These are phyloP conservation scores for Bufotes viridis DNA, from an alignment of 2,797 vertebrate species.

Conservation along the genomic window DNA sequence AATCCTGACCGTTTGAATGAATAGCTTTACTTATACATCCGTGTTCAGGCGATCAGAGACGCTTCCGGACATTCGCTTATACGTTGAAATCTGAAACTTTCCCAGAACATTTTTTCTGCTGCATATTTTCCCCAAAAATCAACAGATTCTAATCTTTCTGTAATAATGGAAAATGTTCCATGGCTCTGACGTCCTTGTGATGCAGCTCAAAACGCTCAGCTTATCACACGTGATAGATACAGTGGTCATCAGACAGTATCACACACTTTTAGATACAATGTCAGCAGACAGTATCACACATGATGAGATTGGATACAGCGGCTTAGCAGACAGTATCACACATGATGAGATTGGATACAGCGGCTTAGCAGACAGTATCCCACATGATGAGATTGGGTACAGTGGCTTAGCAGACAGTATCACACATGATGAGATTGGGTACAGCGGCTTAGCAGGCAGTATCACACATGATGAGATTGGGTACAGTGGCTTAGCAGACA, in stretches of 20 bases:
- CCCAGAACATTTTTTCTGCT: neutral
- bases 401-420: neutral
- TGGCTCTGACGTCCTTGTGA: neutral
- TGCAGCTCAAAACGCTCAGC: neutral
- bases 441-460: neutral
- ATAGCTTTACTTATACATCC: neutral
- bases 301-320: neutral
- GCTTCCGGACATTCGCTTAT: neutral
- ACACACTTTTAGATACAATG: neutral
- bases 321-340: neutral
- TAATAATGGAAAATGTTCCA: neutral
- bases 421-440: neutral
- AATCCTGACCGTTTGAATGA: neutral
- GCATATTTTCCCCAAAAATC: neutral
- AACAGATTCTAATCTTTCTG: neutral
- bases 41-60: neutral
- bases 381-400: neutral
- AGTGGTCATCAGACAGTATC: neutral
- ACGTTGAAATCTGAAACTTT: neutral
- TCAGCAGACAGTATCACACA: neutral
- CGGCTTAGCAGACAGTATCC: neutral
- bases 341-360: neutral
- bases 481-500: too few species aligned
- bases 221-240: neutral
- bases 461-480: neutral